Conservation (phyloP, 2,888 invertebrate species). For the Himalopsyche kuldschensis region DNA sequence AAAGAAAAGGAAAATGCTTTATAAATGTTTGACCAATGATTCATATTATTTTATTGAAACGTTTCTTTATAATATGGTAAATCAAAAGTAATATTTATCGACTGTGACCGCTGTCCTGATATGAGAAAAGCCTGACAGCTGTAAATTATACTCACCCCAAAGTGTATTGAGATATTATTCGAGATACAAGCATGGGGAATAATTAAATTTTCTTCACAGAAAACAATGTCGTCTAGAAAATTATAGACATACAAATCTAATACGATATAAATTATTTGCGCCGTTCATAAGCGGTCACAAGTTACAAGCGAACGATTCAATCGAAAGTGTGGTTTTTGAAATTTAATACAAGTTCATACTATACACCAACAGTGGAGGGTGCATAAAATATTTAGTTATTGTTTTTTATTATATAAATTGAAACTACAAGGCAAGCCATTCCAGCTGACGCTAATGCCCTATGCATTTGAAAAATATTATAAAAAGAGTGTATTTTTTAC, state of each 20-base stretch:
- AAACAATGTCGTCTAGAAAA: neutral
- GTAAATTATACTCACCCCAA: neutral
- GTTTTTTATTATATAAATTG: too few relatives aligned
- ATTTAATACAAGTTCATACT: neutral
- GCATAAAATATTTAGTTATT: too few relatives aligned
- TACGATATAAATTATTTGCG: neutral
- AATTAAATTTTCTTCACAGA: neutral
- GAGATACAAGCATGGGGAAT: neutral
- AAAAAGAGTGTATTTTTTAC: too few relatives aligned
- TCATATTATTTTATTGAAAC: too few relatives aligned
- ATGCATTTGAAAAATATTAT: too few relatives aligned
- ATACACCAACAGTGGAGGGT: neutral
- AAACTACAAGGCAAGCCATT: too few relatives aligned
- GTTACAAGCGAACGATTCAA: neutral
- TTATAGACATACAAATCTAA: neutral
- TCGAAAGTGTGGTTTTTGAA: neutral
- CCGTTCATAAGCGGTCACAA: neutral
- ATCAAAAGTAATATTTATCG: too few relatives aligned
- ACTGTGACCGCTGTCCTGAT: neutral
- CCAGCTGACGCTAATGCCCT: too few relatives aligned
- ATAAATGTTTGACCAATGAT: too few relatives aligned
- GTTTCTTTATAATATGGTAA: too few relatives aligned
- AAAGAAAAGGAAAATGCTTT: too few relatives aligned
- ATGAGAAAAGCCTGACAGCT: neutral
- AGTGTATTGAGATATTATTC: neutral